Conservation (phyloP, 2,888 invertebrate species). For the Unio delphinus region DNA sequence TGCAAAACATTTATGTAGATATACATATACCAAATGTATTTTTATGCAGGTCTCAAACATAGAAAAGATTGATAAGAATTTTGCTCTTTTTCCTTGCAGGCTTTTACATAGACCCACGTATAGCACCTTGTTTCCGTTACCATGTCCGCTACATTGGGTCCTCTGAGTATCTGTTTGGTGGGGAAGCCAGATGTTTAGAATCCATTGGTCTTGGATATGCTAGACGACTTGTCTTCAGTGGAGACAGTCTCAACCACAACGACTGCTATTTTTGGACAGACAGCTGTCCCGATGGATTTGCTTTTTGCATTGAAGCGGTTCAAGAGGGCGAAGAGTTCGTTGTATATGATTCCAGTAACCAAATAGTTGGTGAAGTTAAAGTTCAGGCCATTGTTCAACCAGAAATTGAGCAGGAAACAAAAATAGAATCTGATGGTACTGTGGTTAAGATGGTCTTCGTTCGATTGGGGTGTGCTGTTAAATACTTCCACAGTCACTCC, state of each 20-base stretch:
- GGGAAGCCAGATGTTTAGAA: slow-evolving; percentile 79
- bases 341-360: slow-evolving; percentile 73
- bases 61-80: too few species aligned
- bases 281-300: slow-evolving; percentile 82
- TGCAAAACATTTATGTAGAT: too few species aligned
- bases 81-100: slow-evolving; percentile 70
- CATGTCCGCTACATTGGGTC: slow-evolving; percentile 76
- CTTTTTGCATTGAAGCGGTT: slow-evolving; percentile 76
- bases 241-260: slow-evolving; percentile 77
- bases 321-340: slow-evolving; percentile 82
- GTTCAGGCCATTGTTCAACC: slow-evolving; percentile 38
- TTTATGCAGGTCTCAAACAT: too few species aligned
- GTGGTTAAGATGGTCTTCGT: slow-evolving; percentile 46
- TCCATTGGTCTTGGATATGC: slow-evolving; percentile 84
- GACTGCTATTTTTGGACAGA: slow-evolving; percentile 85
- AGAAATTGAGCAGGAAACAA: slow-evolving; percentile 42
- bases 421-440: slow-evolving; percentile 18
- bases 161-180: slow-evolving; percentile 79
- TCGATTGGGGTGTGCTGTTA: slow-evolving; percentile 43
- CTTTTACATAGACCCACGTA: slow-evolving; percentile 81
- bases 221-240: slow-evolving; percentile 82
- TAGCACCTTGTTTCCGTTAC: slow-evolving; percentile 84
- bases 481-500: slow-evolving; percentile 37
- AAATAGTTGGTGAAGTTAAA: slow-evolving; percentile 40
- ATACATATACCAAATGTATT: too few species aligned